Conservation (phyloP, 1,140 invertebrate genomes). For the Aporrectodea caliginosa region DNA sequence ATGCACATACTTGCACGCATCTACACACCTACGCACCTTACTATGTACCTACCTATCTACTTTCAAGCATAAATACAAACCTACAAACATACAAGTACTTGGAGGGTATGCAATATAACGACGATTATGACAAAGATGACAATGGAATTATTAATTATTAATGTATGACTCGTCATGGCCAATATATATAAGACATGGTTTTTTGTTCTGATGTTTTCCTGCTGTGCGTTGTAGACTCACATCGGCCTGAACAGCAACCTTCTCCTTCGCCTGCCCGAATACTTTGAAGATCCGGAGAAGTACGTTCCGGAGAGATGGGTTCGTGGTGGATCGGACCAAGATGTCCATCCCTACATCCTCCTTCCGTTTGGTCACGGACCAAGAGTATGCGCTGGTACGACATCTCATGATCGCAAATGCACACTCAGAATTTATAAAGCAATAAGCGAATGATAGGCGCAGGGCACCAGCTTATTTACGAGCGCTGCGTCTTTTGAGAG, state of each 20-base stretch:
- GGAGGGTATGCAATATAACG: too few relatives aligned
- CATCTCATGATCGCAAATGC: too few relatives aligned
- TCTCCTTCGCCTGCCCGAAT: constrained; percentile 71
- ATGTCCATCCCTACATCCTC: constrained; percentile 65
- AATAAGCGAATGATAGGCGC: too few relatives aligned
- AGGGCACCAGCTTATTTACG: too few relatives aligned
- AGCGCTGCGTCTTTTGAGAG: too few relatives aligned
- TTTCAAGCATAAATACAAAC: too few relatives aligned
- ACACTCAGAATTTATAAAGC: too few relatives aligned
- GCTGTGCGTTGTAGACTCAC: constrained; percentile 65
- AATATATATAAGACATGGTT: neutral
- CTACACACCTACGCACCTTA: too few relatives aligned
- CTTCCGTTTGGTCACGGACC: constrained; percentile 79
- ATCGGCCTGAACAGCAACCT: constrained; percentile 79
- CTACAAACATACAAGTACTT: too few relatives aligned
- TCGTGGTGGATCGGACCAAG: constrained; percentile 42
- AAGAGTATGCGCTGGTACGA: constrained; percentile 58
- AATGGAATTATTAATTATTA: neutral
- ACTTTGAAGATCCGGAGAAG: constrained; percentile 70
- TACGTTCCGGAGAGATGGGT: constrained; percentile 85
- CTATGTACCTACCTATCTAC: too few relatives aligned
- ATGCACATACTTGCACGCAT: too few relatives aligned
- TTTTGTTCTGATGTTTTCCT: neutral
- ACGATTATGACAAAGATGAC: neutral
- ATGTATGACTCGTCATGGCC: neutral